Percentiles rank a stretch among this genome's conserved stretches.
phyloP scores from a whole-genome alignment of 2,113 vertebrate species.

The Pelodiscus sinensis region DNA sequence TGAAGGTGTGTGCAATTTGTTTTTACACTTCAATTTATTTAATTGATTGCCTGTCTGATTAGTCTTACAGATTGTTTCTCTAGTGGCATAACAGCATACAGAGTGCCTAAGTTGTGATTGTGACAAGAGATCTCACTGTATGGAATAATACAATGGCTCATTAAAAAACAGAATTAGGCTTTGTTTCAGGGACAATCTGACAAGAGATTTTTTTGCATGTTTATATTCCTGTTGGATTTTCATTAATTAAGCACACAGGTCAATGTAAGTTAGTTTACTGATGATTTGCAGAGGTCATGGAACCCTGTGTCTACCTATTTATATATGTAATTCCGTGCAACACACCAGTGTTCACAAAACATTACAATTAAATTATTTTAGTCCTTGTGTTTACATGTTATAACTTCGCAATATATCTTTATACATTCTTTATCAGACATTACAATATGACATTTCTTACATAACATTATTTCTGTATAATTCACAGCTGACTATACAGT shows the following conservation, averaged over 20 bases:
- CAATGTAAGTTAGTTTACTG: background rate
- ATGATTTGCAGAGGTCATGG: background rate
- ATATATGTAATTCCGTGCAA: constrained; percentile 32
- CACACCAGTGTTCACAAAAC: constrained; percentile 16
- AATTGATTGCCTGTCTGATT: constrained; percentile 67
- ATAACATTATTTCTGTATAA: background rate
- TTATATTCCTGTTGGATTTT: constrained; percentile 8
- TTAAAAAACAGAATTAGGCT: constrained; percentile 57
- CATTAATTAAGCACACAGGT: constrained; percentile 4
- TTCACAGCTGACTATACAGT: background rate
- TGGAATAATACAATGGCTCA: constrained; percentile 66
- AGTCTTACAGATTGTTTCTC: constrained; percentile 69
- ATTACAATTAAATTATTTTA: background rate
- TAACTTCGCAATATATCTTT: constrained; percentile 12
- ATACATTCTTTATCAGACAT: background rate
- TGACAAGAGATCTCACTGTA: constrained; percentile 41
- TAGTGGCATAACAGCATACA: constrained; percentile 44
- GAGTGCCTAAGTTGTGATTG: background rate
- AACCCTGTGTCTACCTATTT: background rate
- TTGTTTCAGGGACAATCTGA: constrained; percentile 50
- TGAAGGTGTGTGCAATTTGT: constrained; percentile 8
- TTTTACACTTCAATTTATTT: constrained; percentile 59
- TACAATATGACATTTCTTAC: background rate
- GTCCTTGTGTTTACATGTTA: background rate
- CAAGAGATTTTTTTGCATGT: constrained; percentile 32